Evolutionary conservation across 2,888 invertebrate species (phyloP), one percentile per base, ranked within the genome.

Genomic region (Drosophila algonquin): DNA sequence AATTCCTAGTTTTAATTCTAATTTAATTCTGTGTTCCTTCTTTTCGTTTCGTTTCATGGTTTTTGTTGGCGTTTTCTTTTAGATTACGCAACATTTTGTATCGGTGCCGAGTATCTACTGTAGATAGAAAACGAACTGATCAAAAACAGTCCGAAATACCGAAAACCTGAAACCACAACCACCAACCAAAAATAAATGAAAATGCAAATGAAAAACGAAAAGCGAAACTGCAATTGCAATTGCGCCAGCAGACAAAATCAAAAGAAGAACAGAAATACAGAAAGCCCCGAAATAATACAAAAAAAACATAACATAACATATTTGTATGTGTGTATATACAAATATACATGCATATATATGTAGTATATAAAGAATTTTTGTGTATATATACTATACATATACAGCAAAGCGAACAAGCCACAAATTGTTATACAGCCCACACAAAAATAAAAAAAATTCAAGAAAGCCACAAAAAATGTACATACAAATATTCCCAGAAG

Each of bases 51-150:
- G 89, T 91, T 90, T 91, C 91, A 91, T 90, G 88, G 84, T 84
- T 87, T 87, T 85, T 82, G 83, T 91, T 91, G 83, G 76, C 90
- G 89, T 87, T 90, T 89, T 87, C 87, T 87, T 91, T 90, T 91
- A 92, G 92, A 92, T 91, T 92, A 92, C 90, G 92, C 92, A 87
- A 92, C 92, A 90, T 92, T 92, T 92, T 92, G 92, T 92, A 92
- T 92, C 91, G 92, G 92, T 87, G 92, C 92, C 81, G 92, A 92
- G 90, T 92, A 92, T 91, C 92, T 92, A 86, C 92, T 92, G 89
- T 92, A 92, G 91, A 91, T 89, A 89, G 77, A 77, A 80, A 80
- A 76, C 71, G n/a, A 70, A 75, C 79, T 81, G 78, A 78, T 68
- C 62, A 72, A 68, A 71, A 57, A 60, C 65, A 70, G 70, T 59